Base-by-base conservation (phyloP, 1,140 invertebrate species). In the Drosophila ohnishii region DNA sequence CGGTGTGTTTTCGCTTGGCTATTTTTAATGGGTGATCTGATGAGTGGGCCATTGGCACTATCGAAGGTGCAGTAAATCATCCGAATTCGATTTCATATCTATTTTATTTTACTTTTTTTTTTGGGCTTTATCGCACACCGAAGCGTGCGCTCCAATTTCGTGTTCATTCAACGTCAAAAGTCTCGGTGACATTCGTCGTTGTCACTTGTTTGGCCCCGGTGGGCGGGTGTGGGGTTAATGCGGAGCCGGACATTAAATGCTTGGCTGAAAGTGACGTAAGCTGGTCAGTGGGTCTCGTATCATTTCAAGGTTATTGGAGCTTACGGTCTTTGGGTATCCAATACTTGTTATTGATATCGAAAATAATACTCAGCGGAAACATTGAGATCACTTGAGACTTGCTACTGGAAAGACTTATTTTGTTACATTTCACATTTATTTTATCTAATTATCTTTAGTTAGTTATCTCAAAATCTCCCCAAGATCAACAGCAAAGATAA, bases 21-120 rank as follows among this genome's bases (percentile, higher is more conserved):
- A 86, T 86, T 77, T 87, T 76, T 83, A 73, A 73, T 71, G 47
- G 75, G 56, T 83, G 79, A 86, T 86, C 70, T 62, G 77, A 67
- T 60, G 47, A 58, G 57, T 64, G 57, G 47, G 47, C 59, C 44
- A 35, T 16, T 62, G 63, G 64, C 57, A 72, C 60, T 82, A 72
- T 82, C 70, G 58, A 73, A 71, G 69, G 62, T 65, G 44, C 61
- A 50, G 44, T 83, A 83, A 83, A 83, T 83, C 76, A 84, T 80
- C 45, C 39, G 42, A 76, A 70, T 56, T 59, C 51, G 51, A 72
- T 69, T 62, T 64, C 47, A 87, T 83, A 82, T 79, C 71, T 63
- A 55, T 72, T 81, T 50, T 58, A 79, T 69, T 65, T 44, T 19
- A 70, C 42, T 55, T 19, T 19, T 57, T 45, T 57, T 61, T 40